Evolutionary conservation across 2,113 vertebrate genomes (phyloP).

Genomic region (Atlantisia rogersi): DNA sequence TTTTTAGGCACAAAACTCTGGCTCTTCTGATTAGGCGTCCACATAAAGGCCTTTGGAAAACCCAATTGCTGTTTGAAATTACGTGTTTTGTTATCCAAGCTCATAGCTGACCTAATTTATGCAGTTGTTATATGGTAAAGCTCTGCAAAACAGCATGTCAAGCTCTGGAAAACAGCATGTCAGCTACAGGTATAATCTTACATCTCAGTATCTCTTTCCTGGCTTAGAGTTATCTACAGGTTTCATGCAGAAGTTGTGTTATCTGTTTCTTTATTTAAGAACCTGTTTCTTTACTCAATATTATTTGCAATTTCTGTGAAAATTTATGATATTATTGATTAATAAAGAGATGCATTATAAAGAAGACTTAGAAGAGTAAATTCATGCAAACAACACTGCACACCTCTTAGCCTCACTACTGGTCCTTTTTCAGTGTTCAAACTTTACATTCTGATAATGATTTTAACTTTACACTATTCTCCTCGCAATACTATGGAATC

Average conservation of each 20-base stretch:
- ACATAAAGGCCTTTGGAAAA: not conserved
- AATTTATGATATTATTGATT: not conserved
- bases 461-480: not conserved
- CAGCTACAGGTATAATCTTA: not conserved
- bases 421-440: not conserved
- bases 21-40: not conserved
- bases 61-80: not conserved
- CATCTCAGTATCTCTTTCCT: not conserved
- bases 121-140: not conserved
- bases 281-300: not conserved
- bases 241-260: not conserved
- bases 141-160: not conserved
- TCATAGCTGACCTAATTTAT: not conserved
- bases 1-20: not conserved
- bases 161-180: not conserved
- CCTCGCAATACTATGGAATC: not conserved
- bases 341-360: not conserved
- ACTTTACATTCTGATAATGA: not conserved
- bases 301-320: not conserved
- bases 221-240: not conserved
- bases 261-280: not conserved
- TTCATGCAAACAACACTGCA: not conserved
- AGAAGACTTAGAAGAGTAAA: not conserved
- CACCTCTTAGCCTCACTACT: not conserved
- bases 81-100: not conserved